Percentiles rank a stretch among this genome's conserved stretches.
These are phyloP conservation scores for Noctilio leporinus DNA, from an alignment of 2,113 vertebrate species.

Conservation along the genomic window DNA sequence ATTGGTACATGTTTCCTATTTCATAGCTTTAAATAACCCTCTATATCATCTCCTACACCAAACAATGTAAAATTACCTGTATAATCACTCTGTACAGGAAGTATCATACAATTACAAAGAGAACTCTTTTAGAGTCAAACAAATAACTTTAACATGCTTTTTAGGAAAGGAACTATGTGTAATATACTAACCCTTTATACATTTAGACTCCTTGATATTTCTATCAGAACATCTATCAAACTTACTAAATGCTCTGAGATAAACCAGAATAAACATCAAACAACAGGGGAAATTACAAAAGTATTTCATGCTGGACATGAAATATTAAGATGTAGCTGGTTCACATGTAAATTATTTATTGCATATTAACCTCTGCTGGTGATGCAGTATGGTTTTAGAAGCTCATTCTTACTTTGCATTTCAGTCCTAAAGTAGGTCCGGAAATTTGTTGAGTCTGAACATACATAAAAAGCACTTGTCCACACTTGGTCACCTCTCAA, in stretches of 20 bases:
- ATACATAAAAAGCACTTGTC: not conserved
- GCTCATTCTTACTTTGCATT: not conserved
- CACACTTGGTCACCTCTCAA: not conserved
- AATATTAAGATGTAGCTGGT: not conserved
- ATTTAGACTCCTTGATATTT: not conserved
- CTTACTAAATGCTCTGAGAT: not conserved
- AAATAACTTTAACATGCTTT: not conserved
- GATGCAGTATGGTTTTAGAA: not conserved
- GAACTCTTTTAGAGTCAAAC: not conserved
- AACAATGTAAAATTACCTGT: not conserved
- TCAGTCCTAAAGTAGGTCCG: not conserved
- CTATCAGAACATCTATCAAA: not conserved
- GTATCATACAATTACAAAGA: not conserved
- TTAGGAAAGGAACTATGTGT: not conserved
- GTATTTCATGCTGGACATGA: not conserved
- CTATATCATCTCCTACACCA: not conserved
- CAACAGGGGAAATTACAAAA: not conserved
- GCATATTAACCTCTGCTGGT: not conserved
- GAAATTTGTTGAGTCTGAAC: not conserved
- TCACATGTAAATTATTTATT: not conserved
- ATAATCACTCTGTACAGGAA: not conserved
- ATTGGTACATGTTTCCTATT: not conserved
- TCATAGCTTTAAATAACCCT: not conserved
- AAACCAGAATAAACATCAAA: not conserved
- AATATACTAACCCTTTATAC: not conserved